phyloP scores from a whole-genome alignment of 2,113 vertebrate genomes.

The Chelonoidis abingdonii region DNA sequence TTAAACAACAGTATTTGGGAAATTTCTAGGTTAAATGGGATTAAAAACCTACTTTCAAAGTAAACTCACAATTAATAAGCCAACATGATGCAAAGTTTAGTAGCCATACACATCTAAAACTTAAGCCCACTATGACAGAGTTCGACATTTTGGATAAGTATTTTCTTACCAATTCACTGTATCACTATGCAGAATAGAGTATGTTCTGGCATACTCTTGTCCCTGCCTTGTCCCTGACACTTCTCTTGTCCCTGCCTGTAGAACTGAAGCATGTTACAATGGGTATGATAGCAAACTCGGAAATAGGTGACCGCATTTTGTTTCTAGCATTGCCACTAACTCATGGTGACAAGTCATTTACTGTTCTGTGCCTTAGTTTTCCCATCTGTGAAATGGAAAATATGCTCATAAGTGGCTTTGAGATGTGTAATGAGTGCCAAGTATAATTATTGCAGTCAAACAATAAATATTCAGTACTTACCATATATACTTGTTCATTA shows the following conservation, averaged over 20 bases:
- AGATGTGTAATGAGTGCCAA: not conserved
- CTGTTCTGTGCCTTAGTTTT: not conserved
- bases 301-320: not conserved
- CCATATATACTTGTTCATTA: no score
- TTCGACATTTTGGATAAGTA: not conserved
- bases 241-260: not conserved
- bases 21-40: not conserved
- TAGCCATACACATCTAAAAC: not conserved
- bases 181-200: not conserved
- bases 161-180: not conserved
- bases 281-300: not conserved
- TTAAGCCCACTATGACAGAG: not conserved
- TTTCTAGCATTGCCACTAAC: not conserved
- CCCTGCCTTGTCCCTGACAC: no score
- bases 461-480: not conserved
- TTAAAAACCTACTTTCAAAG: not conserved
- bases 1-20: constrained; percentile 43
- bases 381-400: not conserved
- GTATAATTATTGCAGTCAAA: not conserved
- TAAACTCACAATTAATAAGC: not conserved
- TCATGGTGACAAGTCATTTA: not conserved
- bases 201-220: not conserved
- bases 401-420: not conserved
- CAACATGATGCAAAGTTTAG: not conserved
- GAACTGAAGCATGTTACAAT: not conserved